Conservation (phyloP, 2,797 vertebrate species). For the Manis javanica region DNA sequence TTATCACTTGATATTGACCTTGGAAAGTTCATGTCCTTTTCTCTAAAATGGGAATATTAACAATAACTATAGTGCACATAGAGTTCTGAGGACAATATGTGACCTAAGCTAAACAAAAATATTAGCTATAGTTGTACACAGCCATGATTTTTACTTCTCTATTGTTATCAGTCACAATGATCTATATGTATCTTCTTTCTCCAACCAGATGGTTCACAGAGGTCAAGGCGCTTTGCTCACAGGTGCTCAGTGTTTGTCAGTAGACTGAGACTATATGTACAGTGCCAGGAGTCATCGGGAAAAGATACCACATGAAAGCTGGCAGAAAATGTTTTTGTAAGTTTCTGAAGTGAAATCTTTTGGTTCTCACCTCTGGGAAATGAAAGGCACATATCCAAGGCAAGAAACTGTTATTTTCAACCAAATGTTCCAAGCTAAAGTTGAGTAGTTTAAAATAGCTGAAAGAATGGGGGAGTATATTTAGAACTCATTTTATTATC, state of each 20-base stretch:
- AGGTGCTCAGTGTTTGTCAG: neutral
- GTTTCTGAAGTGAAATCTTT: constrained; percentile 58
- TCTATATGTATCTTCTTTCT: neutral
- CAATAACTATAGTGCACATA: neutral
- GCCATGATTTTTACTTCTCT: constrained; percentile 7
- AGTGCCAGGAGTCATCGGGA: neutral
- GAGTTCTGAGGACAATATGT: neutral
- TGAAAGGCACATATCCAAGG: constrained; percentile 64
- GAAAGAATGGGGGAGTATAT: constrained; percentile 68
- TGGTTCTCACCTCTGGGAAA: constrained; percentile 74
- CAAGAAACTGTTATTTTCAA: constrained; percentile 69
- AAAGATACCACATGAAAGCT: neutral
- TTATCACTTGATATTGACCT: neutral
- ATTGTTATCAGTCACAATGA: neutral
- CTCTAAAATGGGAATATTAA: neutral
- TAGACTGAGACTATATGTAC: neutral
- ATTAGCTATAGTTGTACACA: neutral
- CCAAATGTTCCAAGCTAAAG: constrained; percentile 82
- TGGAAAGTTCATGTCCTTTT: neutral
- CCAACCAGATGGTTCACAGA: neutral
- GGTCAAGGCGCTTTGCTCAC: neutral
- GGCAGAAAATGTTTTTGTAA: neutral
- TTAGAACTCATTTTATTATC: constrained; percentile 84
- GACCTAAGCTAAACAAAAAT: neutral
- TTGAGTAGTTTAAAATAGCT: constrained; percentile 78